Base-by-base conservation (phyloP, 2,888 invertebrate species). In the Polyploca ridens region DNA sequence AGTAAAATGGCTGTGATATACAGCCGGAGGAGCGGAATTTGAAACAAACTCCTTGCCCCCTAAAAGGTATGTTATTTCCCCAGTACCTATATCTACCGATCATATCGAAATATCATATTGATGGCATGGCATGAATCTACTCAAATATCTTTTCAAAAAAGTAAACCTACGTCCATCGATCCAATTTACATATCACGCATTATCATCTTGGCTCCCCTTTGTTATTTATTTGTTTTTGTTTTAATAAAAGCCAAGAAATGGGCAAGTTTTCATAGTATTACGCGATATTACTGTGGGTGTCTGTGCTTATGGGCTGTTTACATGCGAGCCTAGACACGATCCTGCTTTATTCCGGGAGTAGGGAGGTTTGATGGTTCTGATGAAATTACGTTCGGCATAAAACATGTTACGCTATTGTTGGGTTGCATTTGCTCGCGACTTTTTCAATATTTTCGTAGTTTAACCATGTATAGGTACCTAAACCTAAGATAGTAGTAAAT, bases 241-340 rank as follows among this genome's bases (percentile, higher is more conserved):
- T 85, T 88, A 85, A 85, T 89, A 89, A 88, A 88, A 89, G 85
- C 83, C 86, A 79, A 72, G 83, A 85, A 85, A 89, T 86, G 86
- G 85, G 82, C 83, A 86, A 90, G 89, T 90, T 91, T 89, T 88
- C 88, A 85, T 90, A 88, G 80, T 77, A 82, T 87, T 84, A 88
- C 80, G 85, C 90, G 88, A 79, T 77, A 82, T 87, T 84, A 88
- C 80, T 76, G 80, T 79, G 80, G 61, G 81, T 86, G 85, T 87
- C 83, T 83, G 79, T 76, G 81, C 84, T 93, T 93, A 93, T 91
- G 90, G 89, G 76, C 79, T 79, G 85, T 91, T 91, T 86, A 89
- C 93, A 93, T 93, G 93, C 93, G 79, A 91, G 77, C 84, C 76
- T 80, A 61, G 41, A 61, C 61, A 61, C 61, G 63, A 69, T 69